Percentiles rank a stretch among this genome's conserved stretches.
These are phyloP conservation scores for Oreocharis arfaki DNA, from an alignment of 2,113 vertebrate genomes.

Conservation along the genomic window DNA sequence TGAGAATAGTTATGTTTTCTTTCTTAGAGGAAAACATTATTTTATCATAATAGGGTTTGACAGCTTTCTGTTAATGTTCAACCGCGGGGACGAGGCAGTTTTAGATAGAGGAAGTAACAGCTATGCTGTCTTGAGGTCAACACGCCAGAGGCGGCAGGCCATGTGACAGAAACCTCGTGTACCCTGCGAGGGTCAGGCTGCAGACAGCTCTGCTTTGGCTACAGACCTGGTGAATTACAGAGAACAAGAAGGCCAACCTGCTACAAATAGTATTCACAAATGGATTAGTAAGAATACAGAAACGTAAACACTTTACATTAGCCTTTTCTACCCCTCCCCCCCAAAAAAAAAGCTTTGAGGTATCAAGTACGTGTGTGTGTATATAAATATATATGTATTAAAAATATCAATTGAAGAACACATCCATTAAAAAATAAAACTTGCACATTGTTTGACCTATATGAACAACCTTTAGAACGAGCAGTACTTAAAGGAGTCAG, in stretches of 20 bases:
- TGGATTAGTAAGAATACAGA: not conserved
- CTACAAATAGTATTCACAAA: not conserved
- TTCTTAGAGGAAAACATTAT: not conserved
- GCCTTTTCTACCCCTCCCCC: not conserved
- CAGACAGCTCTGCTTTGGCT: not conserved
- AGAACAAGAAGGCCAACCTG: not conserved
- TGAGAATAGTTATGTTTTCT: not conserved
- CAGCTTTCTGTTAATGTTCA: not conserved
- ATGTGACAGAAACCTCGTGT: not conserved
- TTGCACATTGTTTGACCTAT: not conserved
- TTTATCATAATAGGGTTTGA: not conserved
- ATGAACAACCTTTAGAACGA: not conserved
- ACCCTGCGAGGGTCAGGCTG: not conserved
- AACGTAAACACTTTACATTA: fast-evolving
- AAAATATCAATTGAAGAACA: not conserved
- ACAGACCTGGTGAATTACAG: too few species aligned
- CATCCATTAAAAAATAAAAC: not conserved
- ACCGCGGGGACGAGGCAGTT: not conserved
- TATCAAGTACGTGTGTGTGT: not conserved
- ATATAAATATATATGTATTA: not conserved
- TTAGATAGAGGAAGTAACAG: not conserved
- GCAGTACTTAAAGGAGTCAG: not conserved
- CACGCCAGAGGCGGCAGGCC: not conserved
- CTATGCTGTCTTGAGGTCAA: not conserved
- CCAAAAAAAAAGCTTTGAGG: not conserved